A percentile compares a stretch with the other conserved stretches of the same genome.
Evolutionary conservation across 2,113 vertebrate species (phyloP).

Genomic region (Macheiramphus alcinus): DNA sequence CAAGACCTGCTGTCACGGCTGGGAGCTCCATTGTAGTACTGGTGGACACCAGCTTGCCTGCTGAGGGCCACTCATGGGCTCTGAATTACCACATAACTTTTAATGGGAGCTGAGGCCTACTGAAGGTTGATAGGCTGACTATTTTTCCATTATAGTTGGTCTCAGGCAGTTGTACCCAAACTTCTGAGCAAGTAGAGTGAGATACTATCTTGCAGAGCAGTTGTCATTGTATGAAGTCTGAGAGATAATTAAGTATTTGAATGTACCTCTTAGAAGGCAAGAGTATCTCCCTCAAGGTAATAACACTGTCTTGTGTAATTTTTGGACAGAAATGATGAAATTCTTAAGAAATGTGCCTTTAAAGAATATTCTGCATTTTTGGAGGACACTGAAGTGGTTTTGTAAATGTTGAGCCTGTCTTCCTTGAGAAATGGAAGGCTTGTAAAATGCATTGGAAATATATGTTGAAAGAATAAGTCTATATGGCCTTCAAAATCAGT

Average conservation of each 20-base stretch:
- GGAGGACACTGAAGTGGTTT: neutral
- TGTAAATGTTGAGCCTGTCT: neutral
- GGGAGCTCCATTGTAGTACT: neutral
- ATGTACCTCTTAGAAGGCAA: neutral
- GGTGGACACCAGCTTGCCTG: neutral
- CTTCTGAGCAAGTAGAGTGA: neutral
- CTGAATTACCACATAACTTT: neutral
- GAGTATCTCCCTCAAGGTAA: neutral
- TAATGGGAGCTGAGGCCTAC: neutral
- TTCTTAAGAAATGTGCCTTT: neutral
- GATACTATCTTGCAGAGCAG: neutral
- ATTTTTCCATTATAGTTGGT: neutral
- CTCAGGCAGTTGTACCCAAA: neutral
- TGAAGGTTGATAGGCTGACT: neutral
- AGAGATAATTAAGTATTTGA: neutral
- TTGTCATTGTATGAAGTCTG: neutral
- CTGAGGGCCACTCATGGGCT: neutral
- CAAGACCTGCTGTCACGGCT: neutral
- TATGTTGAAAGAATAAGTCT: neutral
- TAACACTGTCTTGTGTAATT: neutral
- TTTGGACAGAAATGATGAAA: neutral
- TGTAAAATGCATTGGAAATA: neutral
- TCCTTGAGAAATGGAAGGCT: neutral
- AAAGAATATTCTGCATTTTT: neutral
- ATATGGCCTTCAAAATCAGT: neutral